Evolutionary conservation across 2,888 invertebrate genomes (phyloP).

Genomic region (Autographa gamma): DNA sequence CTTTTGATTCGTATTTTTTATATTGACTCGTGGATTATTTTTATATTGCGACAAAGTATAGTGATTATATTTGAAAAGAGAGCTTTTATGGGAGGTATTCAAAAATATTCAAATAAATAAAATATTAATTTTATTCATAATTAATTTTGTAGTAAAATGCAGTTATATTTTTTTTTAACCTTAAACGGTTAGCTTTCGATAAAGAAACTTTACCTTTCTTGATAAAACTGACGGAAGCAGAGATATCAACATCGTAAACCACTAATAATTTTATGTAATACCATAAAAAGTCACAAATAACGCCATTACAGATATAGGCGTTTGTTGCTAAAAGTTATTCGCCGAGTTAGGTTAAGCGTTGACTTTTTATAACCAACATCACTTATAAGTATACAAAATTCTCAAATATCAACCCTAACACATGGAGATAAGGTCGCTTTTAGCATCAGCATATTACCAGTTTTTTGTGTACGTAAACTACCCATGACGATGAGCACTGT

Average conservation of each 20-base stretch:
- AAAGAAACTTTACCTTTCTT: not conserved
- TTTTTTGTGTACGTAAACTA: constrained; percentile 34
- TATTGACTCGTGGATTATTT: no score
- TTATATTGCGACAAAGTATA: no score
- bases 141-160: no score
- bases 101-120: no score
- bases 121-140: no score
- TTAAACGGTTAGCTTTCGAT: not conserved
- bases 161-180: no score
- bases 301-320: constrained; percentile 26
- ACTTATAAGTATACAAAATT: not conserved
- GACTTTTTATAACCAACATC: constrained; percentile 40
- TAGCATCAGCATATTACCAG: not conserved
- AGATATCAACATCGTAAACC: constrained; percentile 1
- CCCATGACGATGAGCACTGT: constrained; percentile 47
- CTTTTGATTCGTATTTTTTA: not conserved
- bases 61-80: no score
- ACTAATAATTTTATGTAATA: constrained; percentile 12
- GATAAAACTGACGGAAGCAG: not conserved
- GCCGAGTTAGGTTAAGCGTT: constrained; percentile 27
- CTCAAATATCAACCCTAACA: not conserved
- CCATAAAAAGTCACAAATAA: constrained; percentile 45
- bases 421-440: not conserved
- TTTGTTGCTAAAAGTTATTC: constrained; percentile 40
- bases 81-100: no score